These are phyloP conservation scores for Chionoecetes opilio DNA, from an alignment of 1,140 invertebrate species.

Conservation along the genomic window DNA sequence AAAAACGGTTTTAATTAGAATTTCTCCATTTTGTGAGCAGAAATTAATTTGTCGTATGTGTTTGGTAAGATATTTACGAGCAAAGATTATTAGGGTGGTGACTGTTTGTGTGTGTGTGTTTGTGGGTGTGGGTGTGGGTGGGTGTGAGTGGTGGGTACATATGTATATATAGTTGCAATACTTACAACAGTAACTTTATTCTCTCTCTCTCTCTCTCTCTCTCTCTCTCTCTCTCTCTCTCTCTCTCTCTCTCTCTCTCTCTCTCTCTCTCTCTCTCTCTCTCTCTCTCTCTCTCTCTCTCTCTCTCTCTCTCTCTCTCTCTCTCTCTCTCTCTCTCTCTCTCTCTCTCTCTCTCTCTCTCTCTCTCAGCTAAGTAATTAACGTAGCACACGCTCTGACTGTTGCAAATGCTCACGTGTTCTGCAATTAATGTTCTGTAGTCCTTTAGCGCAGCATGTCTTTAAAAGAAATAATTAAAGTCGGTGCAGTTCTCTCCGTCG, in stretches of 20 bases:
- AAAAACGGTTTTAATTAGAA: too few relatives aligned
- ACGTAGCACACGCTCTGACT: neutral
- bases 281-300: neutral
- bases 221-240: too few relatives aligned
- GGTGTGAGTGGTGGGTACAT: neutral
- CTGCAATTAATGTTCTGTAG: slow-evolving; percentile 5
- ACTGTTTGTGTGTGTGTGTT: too few relatives aligned
- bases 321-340: slow-evolving; percentile 27
- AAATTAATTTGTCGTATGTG: too few relatives aligned
- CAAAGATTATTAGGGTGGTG: too few relatives aligned
- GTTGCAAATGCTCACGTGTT: neutral
- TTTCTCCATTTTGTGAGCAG: too few relatives aligned
- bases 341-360: slow-evolving; percentile 27
- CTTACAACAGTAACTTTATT: too few relatives aligned
- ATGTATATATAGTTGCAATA: neutral
- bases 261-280: too few relatives aligned
- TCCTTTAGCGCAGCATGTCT: neutral
- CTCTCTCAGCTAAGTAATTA: neutral
- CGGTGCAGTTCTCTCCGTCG: neutral
- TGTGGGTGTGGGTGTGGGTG: too few relatives aligned
- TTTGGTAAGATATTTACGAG: too few relatives aligned
- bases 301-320: slow-evolving; percentile 27
- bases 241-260: too few relatives aligned
- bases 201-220: too few relatives aligned
- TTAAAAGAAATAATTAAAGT: neutral